Base-by-base conservation (phyloP, 2,113 vertebrate genomes). In the Brachypodius melanocephalos region DNA sequence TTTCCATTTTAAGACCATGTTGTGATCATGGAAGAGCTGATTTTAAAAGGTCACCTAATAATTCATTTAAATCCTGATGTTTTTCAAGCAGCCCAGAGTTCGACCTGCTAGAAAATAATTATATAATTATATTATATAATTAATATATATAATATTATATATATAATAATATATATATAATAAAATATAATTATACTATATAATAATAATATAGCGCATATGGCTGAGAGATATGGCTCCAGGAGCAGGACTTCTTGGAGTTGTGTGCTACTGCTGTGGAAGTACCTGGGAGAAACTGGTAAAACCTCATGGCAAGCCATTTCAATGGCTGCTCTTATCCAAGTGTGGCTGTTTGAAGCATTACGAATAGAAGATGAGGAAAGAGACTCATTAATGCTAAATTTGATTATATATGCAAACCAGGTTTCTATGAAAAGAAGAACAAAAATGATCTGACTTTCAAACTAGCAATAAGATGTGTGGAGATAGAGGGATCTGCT, bases 361-460 rank as follows among this genome's bases (percentile, higher is more conserved):
- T 90, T 78, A 81, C 57, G 65, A 95, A 86, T 81, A 89, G 65
- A 81, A 82, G 32, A 93, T 96, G 73, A 85, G 49, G 31, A 93
- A 71, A 65, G 87, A 80, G 58, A 45, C 66, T 94, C 88, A 94
- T 94, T 96, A 96, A 95, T 94, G 89, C 93, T 86, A 95, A 88
- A 91, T 79, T 89, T 95, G 71, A 90, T 95, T 96, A 90, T 85
- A 78, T 81, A 94, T 96, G 92, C 96, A 97, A 95, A 91, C 85
- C 67, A 90, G 89, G 76, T 95, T 93, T 78, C 91, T 92, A 18
- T 80, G 90, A 94, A 89, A 72, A 83, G 89, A 95, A 86, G 80
- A 94, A 75, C 59, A 93, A 94, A 95, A 94, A 92, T 92, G 29
- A 94, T 97, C 93, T 97, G 91, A 96, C 93, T 96, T 96, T 93